These are phyloP conservation scores for Dendrophyllia cribrosa DNA, from an alignment of 64 coral and sea anemone genomes.

Conservation along the genomic window DNA sequence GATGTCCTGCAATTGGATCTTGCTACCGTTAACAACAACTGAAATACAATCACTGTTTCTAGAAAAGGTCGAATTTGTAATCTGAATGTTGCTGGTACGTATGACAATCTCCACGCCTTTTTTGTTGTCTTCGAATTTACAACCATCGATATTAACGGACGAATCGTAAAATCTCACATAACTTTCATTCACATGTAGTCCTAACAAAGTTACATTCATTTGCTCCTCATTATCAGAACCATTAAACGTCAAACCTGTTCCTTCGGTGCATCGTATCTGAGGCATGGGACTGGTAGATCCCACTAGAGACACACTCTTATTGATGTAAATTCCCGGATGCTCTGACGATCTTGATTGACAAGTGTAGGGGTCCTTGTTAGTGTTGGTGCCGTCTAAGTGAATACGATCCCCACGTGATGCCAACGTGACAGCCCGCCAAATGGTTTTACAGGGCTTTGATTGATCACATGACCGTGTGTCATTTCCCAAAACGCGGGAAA, in stretches of 20 bases:
- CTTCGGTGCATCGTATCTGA: conserved; percentile 44
- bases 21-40: neutral
- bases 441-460: conserved; percentile 61
- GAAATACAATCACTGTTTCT: conserved; percentile 47
- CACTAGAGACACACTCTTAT: conserved; percentile 60
- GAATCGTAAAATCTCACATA: conserved; percentile 5
- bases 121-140: conserved; percentile 2
- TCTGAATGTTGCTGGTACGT: neutral
- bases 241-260: conserved; percentile 37
- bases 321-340: conserved; percentile 67
- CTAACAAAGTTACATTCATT: conserved; percentile 20
- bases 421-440: conserved; percentile 46
- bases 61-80: conserved; percentile 33
- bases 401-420: conserved; percentile 30
- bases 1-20: neutral
- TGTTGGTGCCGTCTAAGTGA: conserved; percentile 64
- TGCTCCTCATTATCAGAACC: conserved; percentile 1
- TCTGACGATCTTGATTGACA: conserved; percentile 32
- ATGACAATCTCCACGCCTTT: neutral
- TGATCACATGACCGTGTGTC: conserved; percentile 61
- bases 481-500: conserved; percentile 44
- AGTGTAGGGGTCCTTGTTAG: conserved; percentile 55
- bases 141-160: conserved; percentile 12
- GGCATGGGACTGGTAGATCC: conserved; percentile 44
- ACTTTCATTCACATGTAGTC: neutral